Base-by-base conservation (phyloP, 2,113 vertebrate species). In the Sialia sialis region DNA sequence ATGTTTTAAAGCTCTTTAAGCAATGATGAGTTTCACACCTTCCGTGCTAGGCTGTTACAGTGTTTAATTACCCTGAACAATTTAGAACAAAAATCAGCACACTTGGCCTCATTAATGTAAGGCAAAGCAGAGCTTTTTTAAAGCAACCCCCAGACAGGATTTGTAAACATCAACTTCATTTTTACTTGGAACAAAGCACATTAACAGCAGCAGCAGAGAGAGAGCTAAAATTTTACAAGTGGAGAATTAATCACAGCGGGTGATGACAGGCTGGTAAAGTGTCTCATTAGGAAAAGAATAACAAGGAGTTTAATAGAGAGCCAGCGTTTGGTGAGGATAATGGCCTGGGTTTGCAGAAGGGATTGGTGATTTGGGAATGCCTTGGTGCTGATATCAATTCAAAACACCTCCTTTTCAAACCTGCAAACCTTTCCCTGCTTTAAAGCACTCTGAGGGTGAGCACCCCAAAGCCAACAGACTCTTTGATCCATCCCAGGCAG, bases 261-360 rank as follows among this genome's bases (percentile, higher is more conserved):
- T 97, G 96, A 97, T 97, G 96, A 95, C 95, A 97, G 88, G 64
- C 93, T 96, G 75, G 95, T 95, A 88, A 97, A 97, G 92, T 88
- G 95, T 90, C 95, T 97, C 79, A 95, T 97, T 96, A 97, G 94
- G 94, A 95, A 95, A 97, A 96, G 95, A 96, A 95, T 97, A 97
- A 91, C 92, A 95, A 96, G 94, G 82, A 95, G 67, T 95, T 96
- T 95, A 95, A 95, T 70, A 91, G 87, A 83, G 67, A 97, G 91
- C 77, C 82, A 52, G 72, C 80, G 75, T 94, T 96, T 93, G 93
- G 75, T 90, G 69, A 73, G 87, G 84, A 73, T 87, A 95, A 95
- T 89, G 52, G 55, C 51, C 59, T 52, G 73, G 93, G 72, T 77
- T 95, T 95, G 80, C 90, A 77, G 63, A 48, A 88, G 48, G 59